Evolutionary conservation across 2,888 invertebrate species (phyloP).

Genomic region (Tenthredo scrophulariae): DNA sequence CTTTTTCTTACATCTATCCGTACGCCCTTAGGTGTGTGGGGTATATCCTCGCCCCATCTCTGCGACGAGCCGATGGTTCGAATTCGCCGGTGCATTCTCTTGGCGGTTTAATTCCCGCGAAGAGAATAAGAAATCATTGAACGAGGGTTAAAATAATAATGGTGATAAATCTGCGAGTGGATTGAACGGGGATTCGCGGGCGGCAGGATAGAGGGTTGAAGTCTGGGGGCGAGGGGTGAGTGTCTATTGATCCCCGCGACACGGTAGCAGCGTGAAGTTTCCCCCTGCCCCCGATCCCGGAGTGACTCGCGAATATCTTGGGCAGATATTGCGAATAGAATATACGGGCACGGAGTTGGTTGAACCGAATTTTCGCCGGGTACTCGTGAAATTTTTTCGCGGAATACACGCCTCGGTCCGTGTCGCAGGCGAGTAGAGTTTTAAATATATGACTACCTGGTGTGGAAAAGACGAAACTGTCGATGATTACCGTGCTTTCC

Average conservation of each 20-base stretch:
- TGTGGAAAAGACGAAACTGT: not conserved
- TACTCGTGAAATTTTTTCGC: slow-evolving; percentile 5
- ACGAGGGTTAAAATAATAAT: slow-evolving; percentile 63
- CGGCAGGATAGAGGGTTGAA: slow-evolving; percentile 1
- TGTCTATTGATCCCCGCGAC: slow-evolving; percentile 41
- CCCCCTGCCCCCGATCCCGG: not conserved
- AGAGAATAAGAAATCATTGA: slow-evolving; percentile 54
- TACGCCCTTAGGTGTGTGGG: not conserved
- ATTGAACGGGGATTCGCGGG: slow-evolving; percentile 40
- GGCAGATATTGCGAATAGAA: slow-evolving; percentile 21
- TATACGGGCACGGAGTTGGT: not conserved
- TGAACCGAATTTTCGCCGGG: not conserved
- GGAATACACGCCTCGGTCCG: not conserved
- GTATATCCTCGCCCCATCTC: not conserved
- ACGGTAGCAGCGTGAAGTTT: slow-evolving; percentile 1
- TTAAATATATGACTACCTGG: slow-evolving; percentile 3
- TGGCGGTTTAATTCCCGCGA: not conserved
- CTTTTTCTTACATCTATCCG: not conserved
- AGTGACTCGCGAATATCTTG: slow-evolving; percentile 33
- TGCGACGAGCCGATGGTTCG: not conserved
- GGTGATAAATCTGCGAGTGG: slow-evolving; percentile 58
- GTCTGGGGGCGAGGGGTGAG: slow-evolving; percentile 46
- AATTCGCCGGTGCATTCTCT: not conserved
- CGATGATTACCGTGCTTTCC: not conserved
- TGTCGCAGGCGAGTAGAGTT: not conserved